A percentile compares a stretch with the other conserved stretches of the same genome.
Conservation (phyloP, 2,113 vertebrate species). For the Ictalurus furcatus region DNA sequence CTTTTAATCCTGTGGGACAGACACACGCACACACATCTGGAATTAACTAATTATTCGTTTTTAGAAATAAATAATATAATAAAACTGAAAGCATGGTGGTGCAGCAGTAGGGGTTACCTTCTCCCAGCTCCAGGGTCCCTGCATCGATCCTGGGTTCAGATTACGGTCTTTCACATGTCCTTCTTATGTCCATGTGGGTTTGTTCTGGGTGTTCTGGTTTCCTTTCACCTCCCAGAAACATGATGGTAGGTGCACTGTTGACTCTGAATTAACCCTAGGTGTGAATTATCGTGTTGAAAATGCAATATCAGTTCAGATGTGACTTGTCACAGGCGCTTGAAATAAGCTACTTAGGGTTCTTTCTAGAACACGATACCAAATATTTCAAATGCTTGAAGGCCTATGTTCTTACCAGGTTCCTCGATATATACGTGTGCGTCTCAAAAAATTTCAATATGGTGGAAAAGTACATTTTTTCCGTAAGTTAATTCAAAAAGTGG, state of each 20-base stretch:
- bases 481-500: too few species aligned
- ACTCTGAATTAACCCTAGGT: background rate
- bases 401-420: background rate
- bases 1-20: background rate
- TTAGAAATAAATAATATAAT: background rate
- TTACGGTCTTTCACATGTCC: background rate
- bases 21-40: background rate
- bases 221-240: background rate
- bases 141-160: background rate
- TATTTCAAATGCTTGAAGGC: background rate
- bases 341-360: background rate
- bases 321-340: background rate
- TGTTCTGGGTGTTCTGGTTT: background rate
- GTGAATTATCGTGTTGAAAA: background rate
- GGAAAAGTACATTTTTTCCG: too few species aligned
- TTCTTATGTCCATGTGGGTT: background rate
- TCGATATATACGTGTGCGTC: background rate
- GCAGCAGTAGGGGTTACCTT: background rate
- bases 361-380: background rate
- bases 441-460: too few species aligned
- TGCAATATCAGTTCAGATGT: background rate
- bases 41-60: background rate
- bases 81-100: background rate
- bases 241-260: background rate
- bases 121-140: background rate